phyloP scores from a whole-genome alignment of 2,888 invertebrate species.

The Lycocerus yunnanus region DNA sequence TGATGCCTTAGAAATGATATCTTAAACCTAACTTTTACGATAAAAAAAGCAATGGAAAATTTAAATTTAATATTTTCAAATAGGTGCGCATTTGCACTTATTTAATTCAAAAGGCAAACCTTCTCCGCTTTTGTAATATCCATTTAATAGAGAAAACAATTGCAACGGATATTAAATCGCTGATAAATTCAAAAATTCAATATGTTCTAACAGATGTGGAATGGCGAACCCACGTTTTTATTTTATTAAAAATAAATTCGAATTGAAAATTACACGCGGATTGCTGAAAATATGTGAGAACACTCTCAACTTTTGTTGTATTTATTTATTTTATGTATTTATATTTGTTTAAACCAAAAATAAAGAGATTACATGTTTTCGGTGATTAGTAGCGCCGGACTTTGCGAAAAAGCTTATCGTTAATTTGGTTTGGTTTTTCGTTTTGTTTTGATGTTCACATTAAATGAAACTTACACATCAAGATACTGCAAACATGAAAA shows the following conservation, averaged over 20 bases:
- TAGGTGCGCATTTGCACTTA: background rate
- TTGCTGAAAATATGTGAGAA: background rate
- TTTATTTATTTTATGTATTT: no score
- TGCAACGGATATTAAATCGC: background rate
- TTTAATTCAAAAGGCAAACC: background rate
- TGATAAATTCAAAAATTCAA: conserved; percentile 17
- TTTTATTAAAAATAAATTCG: conserved; percentile 12
- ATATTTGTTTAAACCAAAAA: no score
- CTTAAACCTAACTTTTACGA: background rate
- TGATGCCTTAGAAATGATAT: background rate
- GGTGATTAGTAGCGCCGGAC: no score
- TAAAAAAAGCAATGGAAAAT: background rate
- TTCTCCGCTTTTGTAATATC: background rate
- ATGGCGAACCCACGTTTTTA: conserved; percentile 8
- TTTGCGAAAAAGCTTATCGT: background rate
- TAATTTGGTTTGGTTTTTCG: background rate
- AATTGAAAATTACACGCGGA: background rate
- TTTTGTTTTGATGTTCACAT: background rate
- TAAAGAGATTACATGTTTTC: no score
- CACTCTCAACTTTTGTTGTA: background rate
- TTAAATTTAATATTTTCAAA: background rate
- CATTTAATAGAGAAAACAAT: background rate
- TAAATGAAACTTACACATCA: conserved; percentile 13
- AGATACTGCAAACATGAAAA: conserved; percentile 17
- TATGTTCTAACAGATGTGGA: conserved; percentile 19